Evolutionary conservation across 2,797 vertebrate species (phyloP).

Genomic region (Adrianichthys oophorus): DNA sequence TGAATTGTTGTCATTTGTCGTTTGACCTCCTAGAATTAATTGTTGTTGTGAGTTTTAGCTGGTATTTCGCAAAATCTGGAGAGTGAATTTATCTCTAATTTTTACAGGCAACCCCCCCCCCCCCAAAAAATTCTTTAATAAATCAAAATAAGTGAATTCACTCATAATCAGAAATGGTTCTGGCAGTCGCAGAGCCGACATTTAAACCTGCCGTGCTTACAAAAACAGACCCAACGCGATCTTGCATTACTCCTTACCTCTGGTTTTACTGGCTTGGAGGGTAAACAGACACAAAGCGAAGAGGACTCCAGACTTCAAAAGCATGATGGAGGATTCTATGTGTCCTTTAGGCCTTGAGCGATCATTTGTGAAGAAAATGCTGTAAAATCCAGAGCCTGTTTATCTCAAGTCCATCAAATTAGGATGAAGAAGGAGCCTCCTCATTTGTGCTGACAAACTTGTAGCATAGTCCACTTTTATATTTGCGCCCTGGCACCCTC

Average conservation of each 20-base stretch:
- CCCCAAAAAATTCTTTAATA: too few relatives aligned
- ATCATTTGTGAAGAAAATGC: slow-evolving; percentile 60
- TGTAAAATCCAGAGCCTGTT: slow-evolving; percentile 37
- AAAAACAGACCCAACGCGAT: too few relatives aligned
- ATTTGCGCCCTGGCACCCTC: slow-evolving; percentile 21
- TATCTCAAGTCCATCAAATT: slow-evolving; percentile 48
- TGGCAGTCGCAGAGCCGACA: background rate
- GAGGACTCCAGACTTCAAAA: slow-evolving; percentile 84
- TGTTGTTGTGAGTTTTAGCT: slow-evolving; percentile 7
- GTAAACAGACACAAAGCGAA: slow-evolving; percentile 84
- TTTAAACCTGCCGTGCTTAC: background rate
- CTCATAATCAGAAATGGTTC: background rate
- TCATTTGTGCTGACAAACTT: slow-evolving; percentile 19
- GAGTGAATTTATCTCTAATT: background rate
- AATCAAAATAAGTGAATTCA: too few relatives aligned
- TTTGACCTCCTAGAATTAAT: slow-evolving; percentile 25
- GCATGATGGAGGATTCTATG: slow-evolving; percentile 79
- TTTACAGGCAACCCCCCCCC: too few relatives aligned
- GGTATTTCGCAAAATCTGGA: slow-evolving; percentile 12
- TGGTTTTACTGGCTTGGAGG: slow-evolving; percentile 84
- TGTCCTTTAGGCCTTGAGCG: slow-evolving; percentile 45
- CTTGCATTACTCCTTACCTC: slow-evolving; percentile 82
- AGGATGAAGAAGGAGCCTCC: slow-evolving; percentile 29
- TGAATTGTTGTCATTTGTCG: slow-evolving; percentile 13
- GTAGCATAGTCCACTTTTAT: slow-evolving; percentile 30